Conservation (phyloP, 2,888 invertebrate genomes). For the Chaetogeoica ovagalla region DNA sequence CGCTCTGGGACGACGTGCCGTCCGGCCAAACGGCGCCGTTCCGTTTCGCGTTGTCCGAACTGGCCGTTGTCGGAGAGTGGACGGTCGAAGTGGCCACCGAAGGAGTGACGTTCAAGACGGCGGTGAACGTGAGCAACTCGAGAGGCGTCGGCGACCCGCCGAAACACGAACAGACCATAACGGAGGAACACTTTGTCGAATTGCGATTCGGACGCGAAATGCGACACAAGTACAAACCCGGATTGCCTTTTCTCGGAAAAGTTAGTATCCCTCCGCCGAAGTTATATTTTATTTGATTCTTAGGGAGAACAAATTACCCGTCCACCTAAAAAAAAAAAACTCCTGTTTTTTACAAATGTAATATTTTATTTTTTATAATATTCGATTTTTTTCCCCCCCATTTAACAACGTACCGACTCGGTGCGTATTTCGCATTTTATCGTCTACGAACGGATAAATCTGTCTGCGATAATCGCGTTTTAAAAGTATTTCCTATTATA, state of each 20-base stretch:
- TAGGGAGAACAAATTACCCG: too few species aligned
- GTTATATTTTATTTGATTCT: too few species aligned
- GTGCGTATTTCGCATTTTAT: too few species aligned
- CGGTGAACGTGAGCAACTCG: slow-evolving; percentile 63
- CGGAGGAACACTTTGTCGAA: slow-evolving; percentile 71
- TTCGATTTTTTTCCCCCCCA: too few species aligned
- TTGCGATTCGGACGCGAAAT: slow-evolving; percentile 69
- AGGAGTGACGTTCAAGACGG: slow-evolving; percentile 64
- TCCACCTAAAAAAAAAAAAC: too few species aligned
- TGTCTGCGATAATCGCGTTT: not conserved
- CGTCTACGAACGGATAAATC: too few species aligned
- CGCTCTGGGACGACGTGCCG: slow-evolving; percentile 69
- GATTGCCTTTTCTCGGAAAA: slow-evolving; percentile 69
- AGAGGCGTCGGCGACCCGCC: slow-evolving; percentile 56
- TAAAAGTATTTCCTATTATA: not conserved
- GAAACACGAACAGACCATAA: slow-evolving; percentile 66
- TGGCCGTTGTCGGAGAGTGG: slow-evolving; percentile 67
- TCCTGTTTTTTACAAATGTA: too few species aligned
- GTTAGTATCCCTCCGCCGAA: slow-evolving; percentile 58
- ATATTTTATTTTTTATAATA: too few species aligned
- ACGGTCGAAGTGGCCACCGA: slow-evolving; percentile 64
- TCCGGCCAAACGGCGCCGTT: slow-evolving; percentile 67
- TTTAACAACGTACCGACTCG: too few species aligned
- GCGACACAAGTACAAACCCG: slow-evolving; percentile 69
- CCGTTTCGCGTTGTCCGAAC: slow-evolving; percentile 64